phyloP scores from a whole-genome alignment of 2,888 invertebrate genomes.

The Ophonus ardosiacus region DNA sequence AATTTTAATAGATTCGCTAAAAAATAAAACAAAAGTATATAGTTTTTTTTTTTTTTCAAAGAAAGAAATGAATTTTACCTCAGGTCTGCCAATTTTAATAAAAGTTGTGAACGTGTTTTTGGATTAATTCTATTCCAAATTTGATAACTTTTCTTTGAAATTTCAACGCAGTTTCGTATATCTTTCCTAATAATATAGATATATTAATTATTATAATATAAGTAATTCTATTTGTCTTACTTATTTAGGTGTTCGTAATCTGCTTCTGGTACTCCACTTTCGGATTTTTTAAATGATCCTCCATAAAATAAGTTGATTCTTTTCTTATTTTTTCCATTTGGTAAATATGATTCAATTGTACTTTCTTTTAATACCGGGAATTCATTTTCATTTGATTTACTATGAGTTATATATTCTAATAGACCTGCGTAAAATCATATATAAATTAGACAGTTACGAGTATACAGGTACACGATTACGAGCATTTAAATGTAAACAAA shows the following conservation, averaged over 20 bases:
- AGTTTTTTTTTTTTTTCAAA: background rate
- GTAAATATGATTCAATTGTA: slow-evolving; percentile 26
- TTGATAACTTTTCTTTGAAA: slow-evolving; percentile 75
- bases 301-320: slow-evolving; percentile 46
- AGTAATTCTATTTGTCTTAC: slow-evolving; percentile 29
- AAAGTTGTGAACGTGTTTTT: slow-evolving; percentile 67
- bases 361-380: background rate
- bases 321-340: slow-evolving; percentile 25
- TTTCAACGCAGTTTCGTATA: slow-evolving; percentile 76
- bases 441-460: too few species aligned
- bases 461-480: too few species aligned
- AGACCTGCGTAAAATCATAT: slow-evolving; percentile 44
- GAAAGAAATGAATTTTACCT: slow-evolving; percentile 49
- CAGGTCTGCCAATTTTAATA: slow-evolving; percentile 67
- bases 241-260: slow-evolving; percentile 40
- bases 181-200: slow-evolving; percentile 71
- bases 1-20: slow-evolving; percentile 27
- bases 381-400: slow-evolving; percentile 23
- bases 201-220: background rate
- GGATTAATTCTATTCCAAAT: slow-evolving; percentile 71
- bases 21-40: background rate
- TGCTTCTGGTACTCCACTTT: slow-evolving; percentile 53
- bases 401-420: slow-evolving; percentile 28
- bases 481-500: too few species aligned
- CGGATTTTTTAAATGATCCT: slow-evolving; percentile 63